Conservation (phyloP, 2,797 vertebrate genomes). For the Leucoraja ocellata region DNA sequence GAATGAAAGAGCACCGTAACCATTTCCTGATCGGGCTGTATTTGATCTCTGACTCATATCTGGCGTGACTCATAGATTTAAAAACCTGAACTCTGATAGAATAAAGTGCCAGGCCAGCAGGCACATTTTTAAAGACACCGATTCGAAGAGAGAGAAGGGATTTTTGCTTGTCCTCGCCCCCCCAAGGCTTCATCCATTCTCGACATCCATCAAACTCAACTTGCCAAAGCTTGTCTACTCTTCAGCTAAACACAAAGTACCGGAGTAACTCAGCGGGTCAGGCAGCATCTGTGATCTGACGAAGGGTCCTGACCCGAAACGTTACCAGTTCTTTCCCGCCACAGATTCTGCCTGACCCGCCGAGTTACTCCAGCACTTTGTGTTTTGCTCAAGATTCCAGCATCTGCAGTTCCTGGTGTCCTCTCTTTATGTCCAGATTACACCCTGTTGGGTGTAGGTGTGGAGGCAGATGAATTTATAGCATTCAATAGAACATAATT, state of each 20-base stretch:
- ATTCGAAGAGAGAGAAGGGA: neutral
- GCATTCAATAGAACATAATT: too few relatives aligned
- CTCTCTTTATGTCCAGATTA: too few relatives aligned
- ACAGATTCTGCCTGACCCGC: too few relatives aligned
- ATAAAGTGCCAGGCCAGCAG: neutral
- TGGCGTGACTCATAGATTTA: neutral
- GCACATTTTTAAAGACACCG: neutral
- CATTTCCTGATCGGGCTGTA: neutral
- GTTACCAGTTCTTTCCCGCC: too few relatives aligned
- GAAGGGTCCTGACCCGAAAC: too few relatives aligned
- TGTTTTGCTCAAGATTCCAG: too few relatives aligned
- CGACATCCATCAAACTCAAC: neutral
- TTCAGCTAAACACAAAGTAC: neutral
- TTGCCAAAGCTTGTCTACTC: neutral
- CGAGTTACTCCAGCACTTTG: too few relatives aligned
- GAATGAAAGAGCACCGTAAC: neutral
- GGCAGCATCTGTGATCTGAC: too few relatives aligned
- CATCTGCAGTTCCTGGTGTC: too few relatives aligned
- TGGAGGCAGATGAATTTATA: too few relatives aligned
- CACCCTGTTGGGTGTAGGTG: too few relatives aligned
- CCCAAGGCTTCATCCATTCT: neutral
- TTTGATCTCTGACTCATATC: neutral
- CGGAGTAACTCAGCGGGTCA: too few relatives aligned
- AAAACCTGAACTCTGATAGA: neutral
- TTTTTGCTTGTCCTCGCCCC: neutral